Base-by-base conservation (phyloP, 1,140 invertebrate species). In the Chlorops oryzae region DNA sequence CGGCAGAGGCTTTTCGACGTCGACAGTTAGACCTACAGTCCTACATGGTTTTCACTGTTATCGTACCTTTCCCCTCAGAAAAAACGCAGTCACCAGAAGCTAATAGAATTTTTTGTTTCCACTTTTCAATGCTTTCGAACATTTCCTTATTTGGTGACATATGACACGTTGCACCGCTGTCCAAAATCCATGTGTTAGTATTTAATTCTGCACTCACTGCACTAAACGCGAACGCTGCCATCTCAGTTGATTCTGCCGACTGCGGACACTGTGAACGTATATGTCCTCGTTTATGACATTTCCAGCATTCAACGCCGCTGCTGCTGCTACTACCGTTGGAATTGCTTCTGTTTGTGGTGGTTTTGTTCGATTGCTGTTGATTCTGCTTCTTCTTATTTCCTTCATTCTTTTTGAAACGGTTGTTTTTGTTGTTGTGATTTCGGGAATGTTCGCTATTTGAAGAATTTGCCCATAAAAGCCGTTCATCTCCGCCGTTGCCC, bases 141-240 rank as follows among this genome's bases (percentile, higher is more conserved):
- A 21, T 22, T n/a, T 51, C 18, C 23, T 37, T 45, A 27, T 18
- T 32, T 12, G n/a, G 25, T 9, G 21, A 6, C 50, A 51, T 51
- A 23, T 50, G 48, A n/a, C 40, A 50, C 15, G 27, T 24, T 23
- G 48, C 48, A 17, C 48, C 48, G 21, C 40, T 43, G 22, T 50
- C 48, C 13, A 50, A 40, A 12, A 50, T 24, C 48, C 48, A 50
- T 5, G 17, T 15, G 6, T 51, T n/a, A n/a, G n/a, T 22, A 39
- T 37, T 51, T 18, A 25, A 43, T 12, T 35, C 21, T 27, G 15
- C 6, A 21, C 22, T 45, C 4, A 15, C 25, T 45, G 22, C 42
- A 25, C 12, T 17, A 22, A 46, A 45, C 3, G 42, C 17, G 23
- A 17, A 46, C 10, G 50, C 50, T 37, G 21, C 22, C 6, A 12